Base-by-base conservation (phyloP, 2,113 vertebrate species). In the Sorex araneus region DNA sequence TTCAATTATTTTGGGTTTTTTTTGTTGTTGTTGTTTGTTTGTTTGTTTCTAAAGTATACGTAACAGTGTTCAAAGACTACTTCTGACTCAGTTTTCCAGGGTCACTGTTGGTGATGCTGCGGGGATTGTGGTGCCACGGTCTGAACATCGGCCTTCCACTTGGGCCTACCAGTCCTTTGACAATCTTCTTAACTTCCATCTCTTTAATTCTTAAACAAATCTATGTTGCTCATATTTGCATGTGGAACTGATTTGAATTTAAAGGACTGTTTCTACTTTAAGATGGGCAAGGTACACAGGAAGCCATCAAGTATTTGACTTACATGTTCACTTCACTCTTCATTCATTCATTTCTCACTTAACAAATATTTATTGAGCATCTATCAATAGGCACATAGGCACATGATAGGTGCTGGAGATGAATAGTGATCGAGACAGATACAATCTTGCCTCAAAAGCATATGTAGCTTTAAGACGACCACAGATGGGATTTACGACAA, bases 271-370 rank as follows among this genome's bases (percentile, higher is more conserved):
- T 63, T n/a, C 30, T 87, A 25, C 69, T 36, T 0, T 77, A 73
- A 76, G 47, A 43, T 34, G 47, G 50, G 91, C 86, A 6, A 54
- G 32, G 36, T n/a, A 23, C 66, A 57, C 7, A 21, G 16, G 23
- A 94, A 84, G 40, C 25, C 36, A 71, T 12, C 21, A 83, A 36
- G 77, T 78, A 93, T 32, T 36, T 87, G 80, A 60, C 34, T 90
- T 80, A 25, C 43, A 69, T 18, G 19, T 73, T 87, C 43, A 86
- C 60, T 60, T 84, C 84, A 32, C 74, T 90, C 40, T 50, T 92
- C 32, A 77, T 73, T 81, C 2, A 54, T 69, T 79, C 19, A 32
- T 50, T 84, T 89, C 30, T 93, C 84, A 87, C 32, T 94, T 78
- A 66, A 84, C 21, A 82, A 83, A 57, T 64, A 80, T 67, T 94